Base-by-base conservation (phyloP, 2,113 vertebrate genomes). In the Marcusenius ussheri region DNA sequence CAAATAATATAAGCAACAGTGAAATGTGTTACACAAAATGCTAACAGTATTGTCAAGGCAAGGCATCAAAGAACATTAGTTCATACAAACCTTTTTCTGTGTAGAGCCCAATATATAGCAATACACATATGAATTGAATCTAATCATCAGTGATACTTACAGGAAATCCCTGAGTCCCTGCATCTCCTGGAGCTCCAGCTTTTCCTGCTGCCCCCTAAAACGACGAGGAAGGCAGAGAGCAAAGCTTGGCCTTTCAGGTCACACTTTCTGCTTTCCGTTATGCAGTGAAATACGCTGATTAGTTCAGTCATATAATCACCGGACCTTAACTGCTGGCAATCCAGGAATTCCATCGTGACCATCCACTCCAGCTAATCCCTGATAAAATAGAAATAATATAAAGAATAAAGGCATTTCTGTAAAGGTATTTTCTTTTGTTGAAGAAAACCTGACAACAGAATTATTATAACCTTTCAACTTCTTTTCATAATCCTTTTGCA, bases 311-410 rank as follows among this genome's bases (percentile, higher is more conserved):
- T 50, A 87, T 87, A 21, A 87, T 70, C 51, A 90, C 17, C 92
- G 88, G 95, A 97, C 97, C 95, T 97, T 97, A 92, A 93, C 80
- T 92, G 96, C 96, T 0, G 96, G 97, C 94, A 97, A 96, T 92
- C 96, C 96, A 93, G 96, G 97, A 35, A 97, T 97, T 87, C 96
- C 97, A 35, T 97, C 96, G 13, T 95, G 94, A 49, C 95, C 96
- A 92, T 96, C 95, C 0, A 97, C 93, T 88, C 97, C 97, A 21
- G 96, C 95, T 93, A 97, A 94, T n/a, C 97, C 96, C 97, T 97
- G 83, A 31, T 31, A 56, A 87, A 49, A 56, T 8, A 39, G 5
- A 56, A 53, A 77, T 35, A 39, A 80, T 42, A 77, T 39, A 39
- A 42, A 77, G 15, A 15, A 39, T 39, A 17, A 39, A 77, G 15